Conservation (phyloP, 2,888 invertebrate species). For the Oscheius sp. region DNA sequence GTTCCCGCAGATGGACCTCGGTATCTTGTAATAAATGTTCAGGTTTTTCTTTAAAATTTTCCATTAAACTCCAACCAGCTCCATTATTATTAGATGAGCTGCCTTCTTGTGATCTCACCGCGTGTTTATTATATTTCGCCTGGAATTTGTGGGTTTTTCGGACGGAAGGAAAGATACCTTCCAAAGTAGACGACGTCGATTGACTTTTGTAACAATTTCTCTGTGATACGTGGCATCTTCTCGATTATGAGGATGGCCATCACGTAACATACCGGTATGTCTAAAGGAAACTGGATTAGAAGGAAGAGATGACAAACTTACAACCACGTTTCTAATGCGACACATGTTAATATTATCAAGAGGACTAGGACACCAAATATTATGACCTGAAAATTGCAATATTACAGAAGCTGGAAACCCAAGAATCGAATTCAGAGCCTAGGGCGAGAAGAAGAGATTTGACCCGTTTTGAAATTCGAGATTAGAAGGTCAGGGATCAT, state of each 20-base stretch:
- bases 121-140: slow-evolving; percentile 55
- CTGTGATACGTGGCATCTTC: slow-evolving; percentile 36
- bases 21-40: slow-evolving; percentile 37
- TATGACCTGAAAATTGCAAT: slow-evolving; percentile 32
- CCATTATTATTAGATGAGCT: slow-evolving; percentile 34
- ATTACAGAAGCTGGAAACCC: neutral
- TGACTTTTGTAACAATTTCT: slow-evolving; percentile 11
- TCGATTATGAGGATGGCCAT: slow-evolving; percentile 26
- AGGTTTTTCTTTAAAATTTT: slow-evolving; percentile 24
- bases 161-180: neutral
- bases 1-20: slow-evolving; percentile 32
- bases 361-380: slow-evolving; percentile 37
- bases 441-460: no score
- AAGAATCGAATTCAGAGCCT: no score
- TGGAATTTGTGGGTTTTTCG: neutral
- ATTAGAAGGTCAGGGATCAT: no score
- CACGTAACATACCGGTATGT: slow-evolving; percentile 14
- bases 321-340: slow-evolving; percentile 41
- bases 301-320: slow-evolving; percentile 15
- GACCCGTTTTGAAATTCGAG: no score
- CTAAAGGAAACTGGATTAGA: slow-evolving; percentile 5
- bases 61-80: slow-evolving; percentile 1
- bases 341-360: slow-evolving; percentile 38
- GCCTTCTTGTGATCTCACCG: slow-evolving; percentile 46
- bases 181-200: neutral